Conservation (phyloP, 2,113 vertebrate genomes). For the Antechinus stuartii region DNA sequence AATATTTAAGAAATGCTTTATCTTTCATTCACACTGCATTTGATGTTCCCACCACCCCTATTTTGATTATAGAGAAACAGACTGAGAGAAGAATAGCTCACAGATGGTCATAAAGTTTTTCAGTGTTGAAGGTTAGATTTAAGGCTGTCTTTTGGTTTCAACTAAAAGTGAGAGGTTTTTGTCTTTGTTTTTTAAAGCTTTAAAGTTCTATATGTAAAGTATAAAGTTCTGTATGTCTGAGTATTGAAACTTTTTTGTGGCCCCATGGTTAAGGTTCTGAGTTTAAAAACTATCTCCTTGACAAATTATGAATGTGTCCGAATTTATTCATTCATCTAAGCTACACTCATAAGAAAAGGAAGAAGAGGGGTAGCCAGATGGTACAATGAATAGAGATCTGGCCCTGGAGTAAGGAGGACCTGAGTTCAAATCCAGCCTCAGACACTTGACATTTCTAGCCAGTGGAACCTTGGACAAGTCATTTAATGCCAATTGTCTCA, state of each 20-base stretch:
- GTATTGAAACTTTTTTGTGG: neutral
- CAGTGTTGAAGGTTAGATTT: neutral
- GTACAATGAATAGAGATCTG: too few relatives aligned
- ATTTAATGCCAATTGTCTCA: too few relatives aligned
- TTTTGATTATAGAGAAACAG: neutral
- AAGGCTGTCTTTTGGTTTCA: neutral
- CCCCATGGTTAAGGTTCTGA: neutral
- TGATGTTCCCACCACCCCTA: neutral
- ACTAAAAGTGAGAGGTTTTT: neutral
- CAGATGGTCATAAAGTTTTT: neutral
- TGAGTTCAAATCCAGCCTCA: too few relatives aligned
- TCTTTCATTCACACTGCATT: neutral
- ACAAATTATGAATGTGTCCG: neutral
- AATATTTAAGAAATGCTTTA: neutral
- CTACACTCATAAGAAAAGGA: neutral
- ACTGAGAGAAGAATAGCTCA: neutral
- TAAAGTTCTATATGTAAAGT: neutral
- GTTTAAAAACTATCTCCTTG: neutral
- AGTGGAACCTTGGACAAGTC: too few relatives aligned
- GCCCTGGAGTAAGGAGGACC: too few relatives aligned
- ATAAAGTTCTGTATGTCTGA: neutral
- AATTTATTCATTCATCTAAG: neutral
- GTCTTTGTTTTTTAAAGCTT: neutral
- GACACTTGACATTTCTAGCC: too few relatives aligned
- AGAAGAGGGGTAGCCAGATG: neutral